Evolutionary conservation across 2,888 invertebrate genomes (phyloP), one percentile per base, ranked within the genome.

Genomic region (Calliopum simillimum): DNA sequence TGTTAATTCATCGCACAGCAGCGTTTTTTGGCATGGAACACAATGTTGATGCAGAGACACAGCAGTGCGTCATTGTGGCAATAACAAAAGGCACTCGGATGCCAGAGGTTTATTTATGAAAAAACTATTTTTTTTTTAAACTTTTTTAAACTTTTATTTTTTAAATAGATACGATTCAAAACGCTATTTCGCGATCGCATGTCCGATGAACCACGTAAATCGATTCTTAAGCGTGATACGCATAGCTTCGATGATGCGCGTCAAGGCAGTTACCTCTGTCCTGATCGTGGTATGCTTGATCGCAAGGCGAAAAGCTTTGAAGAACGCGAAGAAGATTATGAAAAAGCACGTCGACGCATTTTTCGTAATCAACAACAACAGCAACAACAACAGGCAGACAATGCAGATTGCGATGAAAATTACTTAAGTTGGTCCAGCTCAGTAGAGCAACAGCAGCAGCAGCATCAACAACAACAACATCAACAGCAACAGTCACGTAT

Each of bases 11-110:
- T 85, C 92, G 98, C 44, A 94, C 95, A 72, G 96, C 98, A 0
- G 93, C 96, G 19, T 94, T 94, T 82, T 98, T 97, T 87, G 96
- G 97, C 69, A 92, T 98, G 89, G 94, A 96, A 68, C 98, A 98
- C 85, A 96, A 96, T 82, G 92, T 97, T 23, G 98, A 98, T 87
- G 90, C 92, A 73, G 89, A 91, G 16, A 95, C 94, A 72, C 90
- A 90, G 78, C 90, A 90, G 78, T 92, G 94, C 67, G 94, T 96
- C 67, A 91, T 96, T 67, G 94, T 95, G 0, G 94, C 96, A 73
- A 94, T 95, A 82, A 94, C 93, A 63, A 86, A 86, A 77, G 79
- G 80, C 73, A 85, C 86, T 19, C 84, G 86, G 76, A 83, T 86
- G 77, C 86, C 86, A 67, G 86, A 86, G 74, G 86, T 86, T 33